Conservation (phyloP, 2,888 invertebrate species). For the Agonopterix arenella region DNA sequence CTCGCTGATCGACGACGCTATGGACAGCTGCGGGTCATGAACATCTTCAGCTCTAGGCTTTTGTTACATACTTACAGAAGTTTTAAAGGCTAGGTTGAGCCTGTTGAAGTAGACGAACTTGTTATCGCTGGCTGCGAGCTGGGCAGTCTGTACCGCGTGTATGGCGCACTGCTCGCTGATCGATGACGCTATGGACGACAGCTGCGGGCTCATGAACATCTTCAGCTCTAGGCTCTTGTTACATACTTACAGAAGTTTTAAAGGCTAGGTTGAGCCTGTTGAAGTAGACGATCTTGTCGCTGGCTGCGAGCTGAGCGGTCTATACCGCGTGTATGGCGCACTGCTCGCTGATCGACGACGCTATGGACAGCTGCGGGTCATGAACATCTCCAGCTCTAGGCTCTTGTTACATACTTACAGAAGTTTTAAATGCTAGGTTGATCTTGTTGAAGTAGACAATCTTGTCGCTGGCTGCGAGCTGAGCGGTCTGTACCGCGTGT, state of each 20-base stretch:
- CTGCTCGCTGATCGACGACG: too few species aligned
- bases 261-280: slow-evolving; percentile 94
- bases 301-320: slow-evolving; percentile 7
- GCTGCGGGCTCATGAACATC: slow-evolving; percentile 81
- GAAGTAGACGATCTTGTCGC: slow-evolving; percentile 85
- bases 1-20: too few species aligned
- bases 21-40: too few species aligned
- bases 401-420: slow-evolving; percentile 69
- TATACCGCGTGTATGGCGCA: too few species aligned
- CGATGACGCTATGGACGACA: slow-evolving; percentile 84
- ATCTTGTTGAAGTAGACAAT: slow-evolving; percentile 93
- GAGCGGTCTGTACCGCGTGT: too few species aligned
- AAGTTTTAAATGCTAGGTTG: slow-evolving; percentile 92
- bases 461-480: slow-evolving; percentile 49
- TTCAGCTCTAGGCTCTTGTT: slow-evolving; percentile 59
- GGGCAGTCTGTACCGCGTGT: slow-evolving; percentile 66
- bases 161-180: slow-evolving; percentile 84
- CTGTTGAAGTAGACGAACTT: slow-evolving; percentile 69
- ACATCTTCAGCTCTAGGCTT: too few species aligned
- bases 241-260: slow-evolving; percentile 82
- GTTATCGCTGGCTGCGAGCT: slow-evolving; percentile 54
- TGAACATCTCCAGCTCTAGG: too few species aligned
- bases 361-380: too few species aligned
- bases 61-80: slow-evolving; percentile 73
- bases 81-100: slow-evolving; percentile 92